Base-by-base conservation (phyloP, 1,140 invertebrate species). In the Tribolium castaneum region DNA sequence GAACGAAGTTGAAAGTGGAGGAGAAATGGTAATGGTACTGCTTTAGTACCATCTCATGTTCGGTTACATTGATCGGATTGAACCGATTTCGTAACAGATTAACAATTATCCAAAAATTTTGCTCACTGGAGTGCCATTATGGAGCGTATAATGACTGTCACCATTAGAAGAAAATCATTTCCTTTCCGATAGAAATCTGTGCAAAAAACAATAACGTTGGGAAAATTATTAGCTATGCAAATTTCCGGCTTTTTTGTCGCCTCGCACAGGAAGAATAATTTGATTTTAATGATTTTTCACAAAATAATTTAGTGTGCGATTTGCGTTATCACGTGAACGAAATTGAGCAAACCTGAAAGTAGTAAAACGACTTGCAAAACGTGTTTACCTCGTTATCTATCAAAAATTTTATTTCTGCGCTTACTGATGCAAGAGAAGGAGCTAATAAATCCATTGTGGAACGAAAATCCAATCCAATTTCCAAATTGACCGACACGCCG, bases 11-110 rank as follows among this genome's bases (percentile, higher is more conserved):
- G 71, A 73, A 73, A 73, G 71, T 73, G 71, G 71, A 73, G 71
- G 71, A 73, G 71, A 73, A 73, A 73, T 73, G 71, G 71, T 54
- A 73, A 73, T 54, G 71, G 71, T 73, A 73, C 71, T 3, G 71
- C 52, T 73, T 73, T 73, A 73, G 71, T 73, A 73, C 71, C 71
- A 73, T 73, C 71, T 73, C 52, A 73, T 66, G 59, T 66, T 39
- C 59, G 34, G 59, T 66, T 35, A 35, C 59, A 66, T 35, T 66
- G 59, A 35, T 66, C 59, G 10, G 19, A 66, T 62, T 30, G 56
- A 7, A 62, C 19, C 13, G 56, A 30, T 35, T 66, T 66, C 59
- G 14, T 66, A 66, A 66, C 10, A 35, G 14, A 7, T 14, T 34
- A 2, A 19, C 16, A 1, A 19, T 19, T 19, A 13, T 45, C 2